Percentiles rank a stretch among this genome's conserved stretches.
Conservation (phyloP, 2,888 invertebrate species). For the Pantelozetes paolii region DNA sequence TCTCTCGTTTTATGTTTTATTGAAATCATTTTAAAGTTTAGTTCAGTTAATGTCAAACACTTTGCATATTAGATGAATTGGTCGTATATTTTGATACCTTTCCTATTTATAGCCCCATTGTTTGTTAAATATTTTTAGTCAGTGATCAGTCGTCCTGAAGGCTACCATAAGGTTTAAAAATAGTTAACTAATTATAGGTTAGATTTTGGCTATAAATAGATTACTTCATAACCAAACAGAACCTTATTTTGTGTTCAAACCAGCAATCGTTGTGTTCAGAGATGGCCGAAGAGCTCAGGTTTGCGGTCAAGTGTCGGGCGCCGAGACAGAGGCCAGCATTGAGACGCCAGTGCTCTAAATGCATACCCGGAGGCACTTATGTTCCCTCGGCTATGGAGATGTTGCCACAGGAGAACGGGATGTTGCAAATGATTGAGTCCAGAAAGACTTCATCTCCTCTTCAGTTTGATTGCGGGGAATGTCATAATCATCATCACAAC, state of each 20-base stretch:
- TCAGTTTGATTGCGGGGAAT: constrained; percentile 42
- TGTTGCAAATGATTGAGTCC: constrained; percentile 64
- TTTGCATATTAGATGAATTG: too few relatives aligned
- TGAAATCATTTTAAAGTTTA: too few relatives aligned
- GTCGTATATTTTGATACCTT: too few relatives aligned
- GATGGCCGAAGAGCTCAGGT: constrained; percentile 86
- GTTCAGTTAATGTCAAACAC: too few relatives aligned
- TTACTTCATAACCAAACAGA: constrained; percentile 36
- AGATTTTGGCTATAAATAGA: too few relatives aligned
- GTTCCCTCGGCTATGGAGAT: constrained; percentile 42
- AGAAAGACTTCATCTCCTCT: constrained; percentile 56
- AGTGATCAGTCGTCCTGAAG: too few relatives aligned
- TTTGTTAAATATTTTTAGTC: too few relatives aligned
- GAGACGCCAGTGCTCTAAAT: constrained; percentile 69
- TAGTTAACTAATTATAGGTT: too few relatives aligned
- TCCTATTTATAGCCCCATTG: too few relatives aligned
- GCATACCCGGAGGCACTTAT: constrained; percentile 50
- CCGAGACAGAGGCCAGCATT: constrained; percentile 75
- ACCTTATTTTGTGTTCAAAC: constrained; percentile 44
- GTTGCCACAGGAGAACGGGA: constrained; percentile 60
- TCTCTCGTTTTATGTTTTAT: too few relatives aligned
- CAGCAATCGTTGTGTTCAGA: constrained; percentile 85
- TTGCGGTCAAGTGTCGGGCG: constrained; percentile 74
- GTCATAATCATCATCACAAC: constrained; percentile 12
- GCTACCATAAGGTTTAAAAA: too few relatives aligned